Evolutionary conservation across 1,140 invertebrate genomes (phyloP).

Genomic region (Macrocentrus cingulum): DNA sequence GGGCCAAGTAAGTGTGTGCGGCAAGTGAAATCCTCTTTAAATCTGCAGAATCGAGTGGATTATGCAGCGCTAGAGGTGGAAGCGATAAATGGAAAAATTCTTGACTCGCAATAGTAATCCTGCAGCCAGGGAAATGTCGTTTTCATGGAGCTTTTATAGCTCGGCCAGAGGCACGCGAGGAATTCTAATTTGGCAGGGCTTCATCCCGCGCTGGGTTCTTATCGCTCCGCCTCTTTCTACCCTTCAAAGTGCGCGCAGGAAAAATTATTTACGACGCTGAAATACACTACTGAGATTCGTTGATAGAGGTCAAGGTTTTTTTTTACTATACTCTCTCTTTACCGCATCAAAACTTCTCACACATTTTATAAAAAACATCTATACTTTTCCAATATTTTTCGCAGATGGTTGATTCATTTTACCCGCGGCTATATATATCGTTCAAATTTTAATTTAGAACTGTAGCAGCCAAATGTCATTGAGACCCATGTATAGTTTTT

Average conservation of each 20-base stretch:
- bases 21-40: neutral
- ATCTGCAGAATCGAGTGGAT: constrained; percentile 39
- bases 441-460: no score
- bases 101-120: constrained; percentile 55
- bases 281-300: neutral
- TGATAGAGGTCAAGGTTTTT: constrained; percentile 9
- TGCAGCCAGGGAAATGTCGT: constrained; percentile 37
- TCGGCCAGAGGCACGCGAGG: constrained; percentile 33
- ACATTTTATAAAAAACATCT: no score
- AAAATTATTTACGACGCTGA: neutral
- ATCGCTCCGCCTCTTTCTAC: constrained; percentile 16
- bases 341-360: neutral
- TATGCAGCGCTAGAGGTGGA: constrained; percentile 31
- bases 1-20: neutral
- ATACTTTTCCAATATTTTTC: neutral
- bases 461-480: neutral
- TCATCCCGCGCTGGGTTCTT: constrained; percentile 29
- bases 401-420: neutral
- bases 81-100: constrained; percentile 60
- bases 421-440: no score
- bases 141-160: constrained; percentile 52
- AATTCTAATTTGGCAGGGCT: constrained; percentile 34
- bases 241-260: constrained; percentile 6
- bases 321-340: neutral
- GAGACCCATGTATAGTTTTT: neutral